phyloP scores from a whole-genome alignment of 2,113 vertebrate genomes.

The Falcunculus frontatus region DNA sequence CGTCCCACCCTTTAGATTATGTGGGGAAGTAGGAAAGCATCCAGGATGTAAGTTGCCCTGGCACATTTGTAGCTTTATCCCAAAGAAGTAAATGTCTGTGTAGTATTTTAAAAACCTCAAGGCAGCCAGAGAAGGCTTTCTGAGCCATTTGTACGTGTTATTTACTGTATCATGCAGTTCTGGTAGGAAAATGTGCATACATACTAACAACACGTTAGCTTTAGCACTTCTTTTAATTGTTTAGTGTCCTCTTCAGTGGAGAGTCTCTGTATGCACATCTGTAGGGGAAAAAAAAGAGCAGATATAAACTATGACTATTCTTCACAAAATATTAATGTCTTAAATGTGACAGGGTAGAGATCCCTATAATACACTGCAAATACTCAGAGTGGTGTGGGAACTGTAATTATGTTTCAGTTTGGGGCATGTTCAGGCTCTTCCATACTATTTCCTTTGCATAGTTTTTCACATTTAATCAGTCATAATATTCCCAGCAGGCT shows the following conservation, averaged over 20 bases:
- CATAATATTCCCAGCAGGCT: background rate
- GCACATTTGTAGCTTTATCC: background rate
- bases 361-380: background rate
- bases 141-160: background rate
- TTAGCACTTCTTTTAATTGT: background rate
- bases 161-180: background rate
- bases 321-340: background rate
- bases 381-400: background rate
- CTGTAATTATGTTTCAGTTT: background rate
- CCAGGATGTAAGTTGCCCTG: background rate
- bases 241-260: background rate
- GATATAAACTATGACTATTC: background rate
- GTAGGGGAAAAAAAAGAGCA: background rate
- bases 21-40: background rate
- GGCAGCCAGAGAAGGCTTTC: background rate
- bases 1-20: background rate
- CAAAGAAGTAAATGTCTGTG: background rate
- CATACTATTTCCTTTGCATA: background rate
- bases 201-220: background rate
- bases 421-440: background rate
- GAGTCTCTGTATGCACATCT: background rate
- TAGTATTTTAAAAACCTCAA: background rate
- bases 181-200: background rate
- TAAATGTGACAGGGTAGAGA: background rate
- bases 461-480: slow-evolving; percentile 16